phyloP scores from a whole-genome alignment of 2,888 invertebrate species.

The Dermolepida albohirtum region DNA sequence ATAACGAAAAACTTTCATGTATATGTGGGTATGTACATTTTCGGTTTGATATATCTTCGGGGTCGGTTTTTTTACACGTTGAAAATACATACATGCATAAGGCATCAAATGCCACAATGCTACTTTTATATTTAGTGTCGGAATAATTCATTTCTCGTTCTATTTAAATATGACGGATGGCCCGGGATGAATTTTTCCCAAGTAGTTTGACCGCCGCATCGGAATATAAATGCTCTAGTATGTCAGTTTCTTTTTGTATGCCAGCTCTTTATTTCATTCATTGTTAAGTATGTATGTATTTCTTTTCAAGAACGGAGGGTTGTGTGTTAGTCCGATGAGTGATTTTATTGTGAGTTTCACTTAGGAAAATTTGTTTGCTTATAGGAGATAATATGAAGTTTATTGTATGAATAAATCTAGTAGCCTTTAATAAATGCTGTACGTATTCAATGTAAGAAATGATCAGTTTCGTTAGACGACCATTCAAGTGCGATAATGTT shows the following conservation, averaged over 20 bases:
- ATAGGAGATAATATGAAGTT: too few relatives aligned
- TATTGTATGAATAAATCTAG: too few relatives aligned
- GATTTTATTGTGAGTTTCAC: too few relatives aligned
- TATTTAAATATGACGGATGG: constrained; percentile 59
- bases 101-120: constrained; percentile 45
- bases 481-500: too few relatives aligned
- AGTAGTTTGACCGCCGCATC: constrained; percentile 47
- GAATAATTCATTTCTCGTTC: constrained; percentile 56
- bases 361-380: too few relatives aligned
- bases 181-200: constrained; percentile 53
- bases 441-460: too few relatives aligned
- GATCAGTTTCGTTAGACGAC: too few relatives aligned
- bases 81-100: constrained; percentile 48
- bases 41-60: constrained; percentile 1
- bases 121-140: constrained; percentile 51
- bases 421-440: too few relatives aligned
- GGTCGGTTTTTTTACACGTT: constrained; percentile 40
- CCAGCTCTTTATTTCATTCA: background rate
- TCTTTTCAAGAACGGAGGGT: background rate
- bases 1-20: constrained; percentile 16
- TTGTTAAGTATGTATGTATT: constrained; percentile 6
- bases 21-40: constrained; percentile 5
- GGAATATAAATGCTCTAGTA: constrained; percentile 9
- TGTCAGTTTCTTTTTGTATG: background rate
- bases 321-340: too few relatives aligned